A percentile compares a stretch with the other conserved stretches of the same genome.
phyloP scores from a whole-genome alignment of 2,888 invertebrate genomes.

The Crossocerus cetratus region DNA sequence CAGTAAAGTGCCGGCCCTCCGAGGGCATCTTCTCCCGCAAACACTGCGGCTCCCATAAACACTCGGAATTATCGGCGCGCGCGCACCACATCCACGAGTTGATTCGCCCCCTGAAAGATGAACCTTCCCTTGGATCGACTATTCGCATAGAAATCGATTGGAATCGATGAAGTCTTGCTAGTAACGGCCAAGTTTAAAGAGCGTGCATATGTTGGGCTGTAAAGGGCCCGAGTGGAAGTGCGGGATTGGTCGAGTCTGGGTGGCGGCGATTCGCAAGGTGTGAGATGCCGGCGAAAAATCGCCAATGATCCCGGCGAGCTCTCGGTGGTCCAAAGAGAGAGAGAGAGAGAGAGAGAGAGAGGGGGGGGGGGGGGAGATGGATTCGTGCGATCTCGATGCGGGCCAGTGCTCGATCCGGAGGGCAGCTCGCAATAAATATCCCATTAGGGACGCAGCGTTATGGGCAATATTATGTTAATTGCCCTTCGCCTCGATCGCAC shows the following conservation, averaged over 20 bases:
- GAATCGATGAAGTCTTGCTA: no score
- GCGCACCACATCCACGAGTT: neutral
- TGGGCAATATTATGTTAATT: conserved; percentile 61
- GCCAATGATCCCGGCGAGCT: conserved; percentile 49
- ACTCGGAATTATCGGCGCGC: conserved; percentile 60
- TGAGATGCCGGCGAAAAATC: conserved; percentile 36
- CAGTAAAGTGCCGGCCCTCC: conserved; percentile 59
- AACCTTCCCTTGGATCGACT: no score
- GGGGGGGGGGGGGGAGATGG: conserved; percentile 22
- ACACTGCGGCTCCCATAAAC: conserved; percentile 62
- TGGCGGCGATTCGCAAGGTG: conserved; percentile 12
- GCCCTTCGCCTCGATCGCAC: no score
- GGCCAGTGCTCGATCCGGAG: conserved; percentile 6
- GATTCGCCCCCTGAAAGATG: neutral
- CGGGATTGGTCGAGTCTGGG: conserved; percentile 30
- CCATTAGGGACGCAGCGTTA: conserved; percentile 61
- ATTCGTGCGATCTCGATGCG: conserved; percentile 52
- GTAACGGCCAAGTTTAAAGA: no score
- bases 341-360: neutral
- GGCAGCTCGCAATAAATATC: conserved; percentile 57
- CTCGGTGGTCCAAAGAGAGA: conserved; percentile 17
- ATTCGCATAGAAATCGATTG: no score
- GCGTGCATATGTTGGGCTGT: neutral
- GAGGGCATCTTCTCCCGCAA: conserved; percentile 59
- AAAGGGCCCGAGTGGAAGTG: neutral